These are phyloP conservation scores for Urophycis tenuis DNA, from an alignment of 2,797 vertebrate genomes.

Conservation along the genomic window DNA sequence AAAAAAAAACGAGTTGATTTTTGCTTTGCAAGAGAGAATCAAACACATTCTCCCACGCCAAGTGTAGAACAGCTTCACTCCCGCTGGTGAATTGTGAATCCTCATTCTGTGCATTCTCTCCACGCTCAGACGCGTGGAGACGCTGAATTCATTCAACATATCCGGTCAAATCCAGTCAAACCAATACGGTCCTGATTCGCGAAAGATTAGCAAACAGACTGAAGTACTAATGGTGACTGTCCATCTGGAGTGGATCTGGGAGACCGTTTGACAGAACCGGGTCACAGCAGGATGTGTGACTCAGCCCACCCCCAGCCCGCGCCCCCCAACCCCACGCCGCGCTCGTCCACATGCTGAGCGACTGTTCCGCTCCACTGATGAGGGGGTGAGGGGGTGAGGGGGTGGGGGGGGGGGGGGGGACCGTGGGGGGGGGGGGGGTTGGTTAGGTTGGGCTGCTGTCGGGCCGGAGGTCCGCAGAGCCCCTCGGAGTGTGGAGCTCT, in stretches of 20 bases:
- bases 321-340: not conserved
- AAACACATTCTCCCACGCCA: too few species aligned
- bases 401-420: not conserved
- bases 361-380: not conserved
- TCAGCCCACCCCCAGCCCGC: not conserved
- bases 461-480: not conserved
- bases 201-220: not conserved
- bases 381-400: not conserved
- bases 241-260: not conserved
- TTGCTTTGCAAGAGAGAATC: too few species aligned
- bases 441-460: too few species aligned
- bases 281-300: conserved; percentile 8
- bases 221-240: too few species aligned
- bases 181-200: not conserved
- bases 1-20: too few species aligned
- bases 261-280: conserved; percentile 4
- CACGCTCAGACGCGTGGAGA: too few species aligned
- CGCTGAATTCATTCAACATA: not conserved
- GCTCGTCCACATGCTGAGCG: not conserved
- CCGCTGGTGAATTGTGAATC: too few species aligned
- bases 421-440: too few species aligned
- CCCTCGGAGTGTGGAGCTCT: not conserved
- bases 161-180: not conserved
- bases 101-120: too few species aligned
- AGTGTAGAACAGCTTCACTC: too few species aligned